Conservation (phyloP, 2,888 invertebrate genomes). For the Pogonocherus hispidulus region DNA sequence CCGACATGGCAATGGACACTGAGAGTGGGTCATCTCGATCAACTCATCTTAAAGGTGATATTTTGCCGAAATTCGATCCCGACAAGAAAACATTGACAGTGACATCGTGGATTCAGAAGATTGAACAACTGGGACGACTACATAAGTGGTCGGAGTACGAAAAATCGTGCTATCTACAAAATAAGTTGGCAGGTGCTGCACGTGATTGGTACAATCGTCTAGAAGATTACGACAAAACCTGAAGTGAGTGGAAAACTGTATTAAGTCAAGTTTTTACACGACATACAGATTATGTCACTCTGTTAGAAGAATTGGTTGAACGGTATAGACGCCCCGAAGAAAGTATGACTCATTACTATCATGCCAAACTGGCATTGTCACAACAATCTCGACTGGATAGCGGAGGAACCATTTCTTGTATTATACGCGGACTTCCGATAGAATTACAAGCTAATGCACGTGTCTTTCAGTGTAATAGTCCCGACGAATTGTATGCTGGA, state of each 20-base stretch:
- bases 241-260: neutral
- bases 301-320: neutral
- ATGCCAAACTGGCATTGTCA: neutral
- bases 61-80: no score
- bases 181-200: neutral
- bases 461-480: neutral
- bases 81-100: no score
- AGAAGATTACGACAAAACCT: neutral
- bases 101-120: neutral
- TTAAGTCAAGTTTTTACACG: neutral
- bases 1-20: no score
- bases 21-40: no score
- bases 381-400: conserved; percentile 13
- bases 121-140: neutral
- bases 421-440: neutral
- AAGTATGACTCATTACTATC: neutral
- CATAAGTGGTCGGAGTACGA: neutral
- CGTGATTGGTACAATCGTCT: neutral
- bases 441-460: conserved; percentile 8
- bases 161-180: neutral
- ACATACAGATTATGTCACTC: neutral
- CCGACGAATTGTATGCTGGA: conserved; percentile 3
- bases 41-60: no score
- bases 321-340: neutral
- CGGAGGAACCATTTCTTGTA: neutral